A percentile compares a stretch with the other conserved stretches of the same genome.
Evolutionary conservation across 2,888 invertebrate genomes (phyloP).

Genomic region (Lasioglossum vierecki): DNA sequence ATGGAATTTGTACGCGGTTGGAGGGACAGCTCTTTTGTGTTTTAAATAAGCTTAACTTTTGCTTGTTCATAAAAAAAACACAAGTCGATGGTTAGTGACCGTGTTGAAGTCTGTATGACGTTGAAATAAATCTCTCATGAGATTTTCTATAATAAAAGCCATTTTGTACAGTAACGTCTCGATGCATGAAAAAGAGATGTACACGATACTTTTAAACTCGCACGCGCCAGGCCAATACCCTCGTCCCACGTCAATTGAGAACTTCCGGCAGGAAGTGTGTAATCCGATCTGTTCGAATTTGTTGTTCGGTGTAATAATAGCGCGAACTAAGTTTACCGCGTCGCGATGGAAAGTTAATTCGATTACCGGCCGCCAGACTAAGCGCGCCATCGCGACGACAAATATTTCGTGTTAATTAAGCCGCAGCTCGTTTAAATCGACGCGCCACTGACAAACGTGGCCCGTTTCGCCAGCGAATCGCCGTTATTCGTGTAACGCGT

Average conservation of each 20-base stretch:
- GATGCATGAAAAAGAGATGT: neutral
- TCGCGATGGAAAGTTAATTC: neutral
- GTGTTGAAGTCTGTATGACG: too few relatives aligned
- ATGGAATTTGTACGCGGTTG: too few relatives aligned
- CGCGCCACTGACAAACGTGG: neutral
- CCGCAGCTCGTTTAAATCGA: neutral
- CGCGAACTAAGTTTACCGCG: neutral
- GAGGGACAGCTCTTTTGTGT: too few relatives aligned
- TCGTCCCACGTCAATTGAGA: neutral
- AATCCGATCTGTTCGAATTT: neutral
- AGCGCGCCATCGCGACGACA: neutral
- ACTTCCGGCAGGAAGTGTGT: neutral
- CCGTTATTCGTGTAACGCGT: neutral
- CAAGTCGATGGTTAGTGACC: too few relatives aligned
- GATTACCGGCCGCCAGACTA: neutral
- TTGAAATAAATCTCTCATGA: too few relatives aligned
- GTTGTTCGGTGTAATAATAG: neutral
- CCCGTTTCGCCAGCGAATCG: neutral
- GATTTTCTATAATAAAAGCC: too few relatives aligned
- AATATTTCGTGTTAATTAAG: conserved; percentile 1
- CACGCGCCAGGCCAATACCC: neutral
- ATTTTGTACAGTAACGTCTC: neutral
- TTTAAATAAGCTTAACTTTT: too few relatives aligned
- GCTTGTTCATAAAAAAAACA: too few relatives aligned
- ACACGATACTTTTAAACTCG: neutral